A percentile compares a stretch with the other conserved stretches of the same genome.
Conservation (phyloP, 2,113 vertebrate genomes). For the Malurus elegans region DNA sequence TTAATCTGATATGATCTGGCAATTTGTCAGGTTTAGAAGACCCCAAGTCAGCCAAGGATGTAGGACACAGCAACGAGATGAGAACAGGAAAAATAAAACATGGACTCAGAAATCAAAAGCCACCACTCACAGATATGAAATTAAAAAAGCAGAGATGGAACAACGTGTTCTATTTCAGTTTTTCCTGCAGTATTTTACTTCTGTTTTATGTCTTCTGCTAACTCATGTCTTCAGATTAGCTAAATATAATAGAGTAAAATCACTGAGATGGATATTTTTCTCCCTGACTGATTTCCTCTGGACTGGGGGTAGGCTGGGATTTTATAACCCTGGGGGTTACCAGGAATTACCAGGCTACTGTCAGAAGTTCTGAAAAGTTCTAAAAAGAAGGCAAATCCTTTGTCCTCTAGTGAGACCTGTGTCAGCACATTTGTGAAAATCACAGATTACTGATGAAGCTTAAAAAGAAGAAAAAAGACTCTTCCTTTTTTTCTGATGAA, state of each 20-base stretch:
- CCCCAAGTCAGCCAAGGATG: not conserved
- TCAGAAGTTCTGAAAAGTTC: not conserved
- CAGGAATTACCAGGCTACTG: not conserved
- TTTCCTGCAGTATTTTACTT: not conserved
- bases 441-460: not conserved
- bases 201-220: not conserved
- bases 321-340: not conserved
- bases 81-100: not conserved
- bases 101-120: not conserved
- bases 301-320: not conserved
- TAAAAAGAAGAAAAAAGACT: not conserved
- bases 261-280: not conserved
- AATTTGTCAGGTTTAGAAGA: slow-evolving; percentile 24
- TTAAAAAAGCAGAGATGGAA: not conserved
- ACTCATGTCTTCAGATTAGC: not conserved
- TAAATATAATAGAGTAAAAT: not conserved
- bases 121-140: not conserved
- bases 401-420: not conserved
- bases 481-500: too few relatives aligned
- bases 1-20: slow-evolving; percentile 9
- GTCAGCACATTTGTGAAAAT: not conserved
- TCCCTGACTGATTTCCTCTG: not conserved
- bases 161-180: not conserved
- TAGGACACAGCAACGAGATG: not conserved
- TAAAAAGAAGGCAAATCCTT: not conserved